Conservation (phyloP, 2,113 vertebrate genomes). For the Takifugu flavidus region DNA sequence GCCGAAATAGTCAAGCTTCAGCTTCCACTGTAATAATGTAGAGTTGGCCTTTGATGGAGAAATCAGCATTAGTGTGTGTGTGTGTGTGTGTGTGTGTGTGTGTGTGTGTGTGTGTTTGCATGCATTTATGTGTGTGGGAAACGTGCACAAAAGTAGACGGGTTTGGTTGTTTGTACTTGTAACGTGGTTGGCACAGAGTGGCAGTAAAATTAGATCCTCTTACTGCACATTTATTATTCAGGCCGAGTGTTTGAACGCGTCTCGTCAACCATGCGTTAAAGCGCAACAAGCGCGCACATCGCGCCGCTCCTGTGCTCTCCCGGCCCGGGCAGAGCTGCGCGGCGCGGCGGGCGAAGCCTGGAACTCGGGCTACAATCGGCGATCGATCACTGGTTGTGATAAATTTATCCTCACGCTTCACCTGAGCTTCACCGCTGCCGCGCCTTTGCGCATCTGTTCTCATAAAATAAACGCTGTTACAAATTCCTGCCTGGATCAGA, state of each 20-base stretch:
- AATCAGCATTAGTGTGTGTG: conserved; percentile 14
- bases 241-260: conserved; percentile 50
- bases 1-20: conserved; percentile 4
- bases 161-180: conserved; percentile 9
- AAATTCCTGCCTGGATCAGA: background rate
- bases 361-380: conserved; percentile 38
- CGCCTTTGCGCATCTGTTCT: conserved; percentile 5
- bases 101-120: too few species aligned
- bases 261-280: conserved; percentile 66
- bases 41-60: background rate
- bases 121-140: background rate
- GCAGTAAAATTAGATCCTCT: conserved; percentile 70
- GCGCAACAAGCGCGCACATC: conserved; percentile 37
- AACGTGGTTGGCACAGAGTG: conserved; percentile 17
- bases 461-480: too few species aligned
- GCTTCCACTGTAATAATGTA: conserved; percentile 35
- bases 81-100: too few species aligned
- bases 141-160: background rate
- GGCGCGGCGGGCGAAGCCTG: conserved; percentile 20
- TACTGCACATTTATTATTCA: conserved; percentile 71
- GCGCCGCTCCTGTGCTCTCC: conserved; percentile 21
- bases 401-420: conserved; percentile 41
- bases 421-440: background rate
- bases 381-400: conserved; percentile 56
- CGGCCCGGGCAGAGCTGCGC: conserved; percentile 2